Evolutionary conservation across 2,797 vertebrate species (phyloP).

Genomic region (Sebastes glaucus): DNA sequence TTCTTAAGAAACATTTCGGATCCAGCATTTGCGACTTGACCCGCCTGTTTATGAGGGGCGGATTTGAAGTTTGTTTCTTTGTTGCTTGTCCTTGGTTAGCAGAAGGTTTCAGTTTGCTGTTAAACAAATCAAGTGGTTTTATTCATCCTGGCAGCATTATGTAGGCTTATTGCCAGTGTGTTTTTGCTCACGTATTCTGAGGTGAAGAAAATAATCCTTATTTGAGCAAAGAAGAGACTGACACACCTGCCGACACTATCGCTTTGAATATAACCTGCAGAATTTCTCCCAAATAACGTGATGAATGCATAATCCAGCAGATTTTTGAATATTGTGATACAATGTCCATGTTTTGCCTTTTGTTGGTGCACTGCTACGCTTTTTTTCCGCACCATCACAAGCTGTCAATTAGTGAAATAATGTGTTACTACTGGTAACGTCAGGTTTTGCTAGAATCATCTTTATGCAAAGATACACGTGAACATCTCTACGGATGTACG

Average conservation of each 20-base stretch:
- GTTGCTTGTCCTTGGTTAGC: background rate
- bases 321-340: background rate
- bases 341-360: background rate
- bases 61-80: background rate
- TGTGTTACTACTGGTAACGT: background rate
- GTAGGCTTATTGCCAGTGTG: background rate
- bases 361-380: background rate
- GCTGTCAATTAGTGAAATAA: background rate
- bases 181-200: background rate
- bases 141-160: background rate
- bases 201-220: too few species aligned
- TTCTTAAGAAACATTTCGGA: background rate
- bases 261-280: background rate
- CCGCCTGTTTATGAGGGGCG: background rate
- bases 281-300: background rate
- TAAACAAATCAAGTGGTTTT: conserved; percentile 5
- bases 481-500: background rate
- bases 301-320: background rate
- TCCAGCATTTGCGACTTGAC: background rate
- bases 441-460: background rate
- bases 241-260: background rate
- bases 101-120: background rate
- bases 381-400: background rate
- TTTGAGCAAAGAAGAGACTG: background rate
- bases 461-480: background rate